Evolutionary conservation across 2,113 vertebrate genomes (phyloP), one percentile per base, ranked within the genome.

Genomic region (Passer montanus): DNA sequence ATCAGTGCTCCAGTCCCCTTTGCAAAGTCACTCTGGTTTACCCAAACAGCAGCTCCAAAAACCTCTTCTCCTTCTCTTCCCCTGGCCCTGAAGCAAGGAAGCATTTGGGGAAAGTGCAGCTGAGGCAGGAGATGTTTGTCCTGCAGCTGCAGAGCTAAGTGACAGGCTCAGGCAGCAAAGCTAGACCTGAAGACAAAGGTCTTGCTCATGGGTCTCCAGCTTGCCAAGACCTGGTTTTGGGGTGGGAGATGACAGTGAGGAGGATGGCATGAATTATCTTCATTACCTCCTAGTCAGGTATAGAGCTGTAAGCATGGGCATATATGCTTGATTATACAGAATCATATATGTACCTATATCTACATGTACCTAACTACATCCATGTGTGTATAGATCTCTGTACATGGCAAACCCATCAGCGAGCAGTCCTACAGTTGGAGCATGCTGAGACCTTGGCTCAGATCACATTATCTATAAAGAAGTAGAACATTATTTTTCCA

Each of bases 401-500:
- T 52, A 39, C 10, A 11, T 47, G 80, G 80, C 50, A 92, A 90
- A 93, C 6, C 53, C 76, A 84, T 72, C 70, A 87, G n/a, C 31
- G 18, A 90, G 26, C 49, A 68, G 19, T 35, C 16, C 33, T 80
- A 33, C 10, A 35, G 15, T 64, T 84, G 67, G 2, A 84, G 52
- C 33, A 44, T 8, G 19, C 62, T 46, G 52, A 91, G 46, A 67
- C 27, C 66, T 90, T 91, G 91, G 74, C 75, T 94, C 56, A 30
- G 64, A 60, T 80, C 67, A 83, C 8, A 44, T 27, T 79, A 56
- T 80, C 75, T 59, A 37, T 80, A 73, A 95, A 93, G 63, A 93
- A 41, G 33, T 6, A 91, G 67, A 96, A 87, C 27, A 70, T 56
- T 81, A 83, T 90, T 97, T 96, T 95, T 96, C 93, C 94, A 95